Conservation (phyloP, 23 tunicate species). For the Ciona savignyi region DNA sequence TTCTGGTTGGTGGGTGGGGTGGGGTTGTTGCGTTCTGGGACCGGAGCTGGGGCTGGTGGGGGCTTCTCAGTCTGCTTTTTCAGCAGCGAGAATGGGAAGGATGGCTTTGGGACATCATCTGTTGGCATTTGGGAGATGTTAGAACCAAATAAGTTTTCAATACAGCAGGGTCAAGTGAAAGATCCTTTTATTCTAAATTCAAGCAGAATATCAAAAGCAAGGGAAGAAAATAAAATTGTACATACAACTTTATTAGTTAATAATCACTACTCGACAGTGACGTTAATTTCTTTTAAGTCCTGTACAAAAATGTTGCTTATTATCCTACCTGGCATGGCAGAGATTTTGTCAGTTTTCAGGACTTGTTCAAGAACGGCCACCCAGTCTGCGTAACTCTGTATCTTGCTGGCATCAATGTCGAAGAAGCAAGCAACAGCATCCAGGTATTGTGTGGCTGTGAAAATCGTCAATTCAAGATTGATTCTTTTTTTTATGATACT, state of each 20-base stretch:
- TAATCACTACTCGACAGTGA: too few species aligned
- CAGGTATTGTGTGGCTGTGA: constrained; percentile 71
- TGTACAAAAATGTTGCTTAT: too few species aligned
- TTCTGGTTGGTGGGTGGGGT: constrained; percentile 16
- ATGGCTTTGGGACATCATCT: constrained; percentile 68
- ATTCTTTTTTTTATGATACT: too few species aligned
- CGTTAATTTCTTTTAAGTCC: too few species aligned
- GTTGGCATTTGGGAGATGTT: too few species aligned
- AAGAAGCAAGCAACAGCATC: constrained; percentile 77
- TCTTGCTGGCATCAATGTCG: constrained; percentile 54
- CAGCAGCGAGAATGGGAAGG: constrained; percentile 44
- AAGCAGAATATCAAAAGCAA: too few species aligned
- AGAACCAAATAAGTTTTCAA: too few species aligned
- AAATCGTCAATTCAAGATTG: background rate
- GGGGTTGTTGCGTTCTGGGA: constrained; percentile 4
- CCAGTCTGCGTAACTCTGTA: constrained; percentile 84
- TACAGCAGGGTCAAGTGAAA: too few species aligned
- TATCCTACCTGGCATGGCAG: constrained; percentile 75
- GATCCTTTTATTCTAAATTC: too few species aligned
- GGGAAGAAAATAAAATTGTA: too few species aligned
- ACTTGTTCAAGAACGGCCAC: constrained; percentile 58
- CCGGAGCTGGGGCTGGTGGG: constrained; percentile 14
- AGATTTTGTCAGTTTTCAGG: constrained; percentile 46
- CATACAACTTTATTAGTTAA: too few species aligned
- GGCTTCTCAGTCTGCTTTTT: constrained; percentile 15